A percentile compares a stretch with the other conserved stretches of the same genome.
phyloP scores from a whole-genome alignment of 35 echinoderm and acorn worm genomes.

The Holothuria glaberrima region DNA sequence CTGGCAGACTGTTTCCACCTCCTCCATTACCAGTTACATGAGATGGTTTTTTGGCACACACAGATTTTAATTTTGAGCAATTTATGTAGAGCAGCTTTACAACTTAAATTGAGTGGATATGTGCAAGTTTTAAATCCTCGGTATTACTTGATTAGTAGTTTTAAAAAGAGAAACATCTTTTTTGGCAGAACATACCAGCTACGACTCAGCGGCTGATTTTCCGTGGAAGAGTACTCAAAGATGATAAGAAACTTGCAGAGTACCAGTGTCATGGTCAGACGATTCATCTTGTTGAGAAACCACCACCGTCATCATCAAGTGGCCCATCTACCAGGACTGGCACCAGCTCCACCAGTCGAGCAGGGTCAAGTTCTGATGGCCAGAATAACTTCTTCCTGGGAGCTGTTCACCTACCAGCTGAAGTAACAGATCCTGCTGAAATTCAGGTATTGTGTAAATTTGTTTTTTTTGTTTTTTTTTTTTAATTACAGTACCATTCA shows the following conservation, averaged over 20 bases:
- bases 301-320: slow-evolving; percentile 68
- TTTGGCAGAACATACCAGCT: slow-evolving; percentile 73
- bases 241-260: slow-evolving; percentile 90
- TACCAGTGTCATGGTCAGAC: slow-evolving; percentile 85
- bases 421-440: slow-evolving; percentile 65
- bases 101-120: too few species aligned
- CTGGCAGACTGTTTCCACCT: too few species aligned
- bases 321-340: slow-evolving; percentile 29
- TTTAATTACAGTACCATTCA: too few species aligned
- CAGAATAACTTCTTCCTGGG: slow-evolving; percentile 75
- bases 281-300: slow-evolving; percentile 93
- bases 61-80: too few species aligned
- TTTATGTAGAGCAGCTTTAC: too few species aligned
- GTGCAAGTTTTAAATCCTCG: too few species aligned
- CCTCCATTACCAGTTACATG: too few species aligned
- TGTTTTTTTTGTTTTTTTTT: too few species aligned
- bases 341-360: slow-evolving; percentile 8
- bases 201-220: slow-evolving; percentile 85
- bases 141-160: too few species aligned
- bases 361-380: slow-evolving; percentile 37
- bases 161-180: not conserved
- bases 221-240: slow-evolving; percentile 84
- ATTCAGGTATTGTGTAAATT: slow-evolving; percentile 57
- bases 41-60: too few species aligned
- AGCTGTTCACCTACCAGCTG: slow-evolving; percentile 73